These are phyloP conservation scores for Sigmodon hispidus DNA, from an alignment of 2,113 vertebrate species.

Conservation along the genomic window DNA sequence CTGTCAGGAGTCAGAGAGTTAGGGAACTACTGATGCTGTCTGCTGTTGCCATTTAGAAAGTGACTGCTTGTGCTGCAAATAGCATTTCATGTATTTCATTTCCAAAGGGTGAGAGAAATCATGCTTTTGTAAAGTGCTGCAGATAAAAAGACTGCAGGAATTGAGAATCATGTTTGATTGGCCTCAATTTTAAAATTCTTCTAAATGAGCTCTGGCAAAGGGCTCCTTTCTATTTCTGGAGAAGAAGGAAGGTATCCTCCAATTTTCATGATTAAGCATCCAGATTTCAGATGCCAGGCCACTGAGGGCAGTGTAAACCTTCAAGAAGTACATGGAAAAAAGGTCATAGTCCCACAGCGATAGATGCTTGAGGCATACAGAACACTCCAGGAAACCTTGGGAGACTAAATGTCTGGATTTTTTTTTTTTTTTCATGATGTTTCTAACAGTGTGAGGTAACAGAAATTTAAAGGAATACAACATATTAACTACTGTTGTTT, in stretches of 20 bases:
- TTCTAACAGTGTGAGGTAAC: background rate
- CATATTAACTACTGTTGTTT: background rate
- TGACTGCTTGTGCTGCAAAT: constrained; percentile 2
- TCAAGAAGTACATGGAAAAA: background rate
- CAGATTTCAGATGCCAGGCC: background rate
- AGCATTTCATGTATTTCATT: constrained; percentile 47
- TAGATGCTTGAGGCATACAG: background rate
- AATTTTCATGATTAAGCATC: constrained; percentile 49
- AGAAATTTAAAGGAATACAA: background rate
- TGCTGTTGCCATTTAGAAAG: background rate
- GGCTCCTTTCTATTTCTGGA: constrained; percentile 33
- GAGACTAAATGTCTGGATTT: background rate
- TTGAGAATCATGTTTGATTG: constrained; percentile 58
- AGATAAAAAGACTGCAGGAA: constrained; percentile 53
- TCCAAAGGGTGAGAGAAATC: constrained; percentile 30
- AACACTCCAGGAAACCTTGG: background rate
- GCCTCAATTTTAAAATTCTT: constrained; percentile 68
- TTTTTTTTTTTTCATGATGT: background rate
- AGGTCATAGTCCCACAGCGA: background rate
- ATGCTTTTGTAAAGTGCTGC: constrained; percentile 48
- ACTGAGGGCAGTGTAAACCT: background rate
- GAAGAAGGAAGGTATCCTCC: constrained; percentile 35
- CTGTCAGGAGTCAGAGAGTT: constrained; percentile 5
- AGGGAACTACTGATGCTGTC: background rate
- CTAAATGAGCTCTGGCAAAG: constrained; percentile 47